phyloP scores from a whole-genome alignment of 2,113 vertebrate species.

The Thunnus thynnus region DNA sequence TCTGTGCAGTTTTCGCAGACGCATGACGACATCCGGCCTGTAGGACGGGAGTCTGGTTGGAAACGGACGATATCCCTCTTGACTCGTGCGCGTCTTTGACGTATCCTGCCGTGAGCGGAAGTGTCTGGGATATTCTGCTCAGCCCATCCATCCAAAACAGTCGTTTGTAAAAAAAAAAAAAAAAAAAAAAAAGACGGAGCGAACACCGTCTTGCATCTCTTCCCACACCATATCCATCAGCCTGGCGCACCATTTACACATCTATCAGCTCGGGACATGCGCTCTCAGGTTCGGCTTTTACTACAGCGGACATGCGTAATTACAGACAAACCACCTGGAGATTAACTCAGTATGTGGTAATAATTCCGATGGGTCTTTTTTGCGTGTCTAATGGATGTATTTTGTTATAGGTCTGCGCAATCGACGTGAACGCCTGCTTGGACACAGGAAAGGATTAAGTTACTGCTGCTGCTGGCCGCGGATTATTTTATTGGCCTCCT shows the following conservation, averaged over 20 bases:
- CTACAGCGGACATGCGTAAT: conserved; percentile 26
- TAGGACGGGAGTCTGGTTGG: background rate
- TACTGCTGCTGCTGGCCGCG: conserved; percentile 71
- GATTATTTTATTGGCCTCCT: conserved; percentile 82
- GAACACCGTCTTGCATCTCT: conserved; percentile 15
- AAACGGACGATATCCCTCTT: conserved; percentile 36
- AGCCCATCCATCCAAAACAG: conserved; percentile 41
- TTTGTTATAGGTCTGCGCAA: conserved; percentile 57
- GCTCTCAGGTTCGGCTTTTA: conserved; percentile 34
- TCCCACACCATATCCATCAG: background rate
- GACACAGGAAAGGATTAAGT: conserved; percentile 83
- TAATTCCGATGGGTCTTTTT: background rate
- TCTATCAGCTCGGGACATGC: conserved; percentile 48
- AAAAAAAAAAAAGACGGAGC: conserved; percentile 5
- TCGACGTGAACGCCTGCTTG: conserved; percentile 58
- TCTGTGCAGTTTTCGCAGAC: background rate
- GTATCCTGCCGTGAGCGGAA: conserved; percentile 75
- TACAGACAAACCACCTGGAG: background rate
- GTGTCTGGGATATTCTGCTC: conserved; percentile 63
- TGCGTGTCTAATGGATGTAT: conserved; percentile 27
- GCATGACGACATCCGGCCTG: conserved; percentile 32
- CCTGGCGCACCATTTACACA: background rate
- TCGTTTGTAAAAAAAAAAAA: conserved; percentile 7
- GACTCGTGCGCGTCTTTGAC: conserved; percentile 61
- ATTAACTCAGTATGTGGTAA: background rate